Conservation (phyloP, 2,797 vertebrate species). For the Pitangus sulphuratus region DNA sequence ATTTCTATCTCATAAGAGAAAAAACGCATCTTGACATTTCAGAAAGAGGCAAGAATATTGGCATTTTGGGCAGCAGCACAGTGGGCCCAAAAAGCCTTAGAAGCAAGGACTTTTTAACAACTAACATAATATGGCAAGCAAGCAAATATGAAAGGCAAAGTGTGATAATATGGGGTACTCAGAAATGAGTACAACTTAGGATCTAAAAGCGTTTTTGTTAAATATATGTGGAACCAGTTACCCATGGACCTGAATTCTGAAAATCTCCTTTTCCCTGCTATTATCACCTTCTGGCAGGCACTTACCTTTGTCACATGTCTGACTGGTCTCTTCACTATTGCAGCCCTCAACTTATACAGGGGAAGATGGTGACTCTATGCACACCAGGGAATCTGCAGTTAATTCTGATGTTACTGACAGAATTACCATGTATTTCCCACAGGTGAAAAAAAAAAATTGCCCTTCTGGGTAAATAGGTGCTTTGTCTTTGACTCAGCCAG, state of each 20-base stretch:
- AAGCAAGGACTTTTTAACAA: neutral
- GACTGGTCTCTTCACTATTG: neutral
- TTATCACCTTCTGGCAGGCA: neutral
- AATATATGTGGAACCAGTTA: neutral
- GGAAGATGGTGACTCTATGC: neutral
- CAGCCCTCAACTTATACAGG: neutral
- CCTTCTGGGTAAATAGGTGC: neutral
- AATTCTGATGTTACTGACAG: neutral
- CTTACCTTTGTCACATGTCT: neutral
- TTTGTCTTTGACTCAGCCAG: neutral
- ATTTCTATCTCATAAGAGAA: neutral
- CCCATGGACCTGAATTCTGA: neutral
- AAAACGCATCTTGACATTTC: neutral
- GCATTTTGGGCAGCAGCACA: neutral
- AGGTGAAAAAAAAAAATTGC: accelerated
- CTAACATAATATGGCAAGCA: neutral
- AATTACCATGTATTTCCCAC: neutral
- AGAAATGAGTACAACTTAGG: neutral
- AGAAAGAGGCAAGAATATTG: neutral
- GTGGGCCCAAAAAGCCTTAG: neutral
- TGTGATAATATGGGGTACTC: neutral
- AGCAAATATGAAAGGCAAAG: neutral
- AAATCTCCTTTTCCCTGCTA: neutral
- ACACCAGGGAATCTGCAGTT: neutral
- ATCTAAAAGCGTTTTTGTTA: neutral